Base-by-base conservation (phyloP, 2,888 invertebrate species). In the Eristalis intricaria region DNA sequence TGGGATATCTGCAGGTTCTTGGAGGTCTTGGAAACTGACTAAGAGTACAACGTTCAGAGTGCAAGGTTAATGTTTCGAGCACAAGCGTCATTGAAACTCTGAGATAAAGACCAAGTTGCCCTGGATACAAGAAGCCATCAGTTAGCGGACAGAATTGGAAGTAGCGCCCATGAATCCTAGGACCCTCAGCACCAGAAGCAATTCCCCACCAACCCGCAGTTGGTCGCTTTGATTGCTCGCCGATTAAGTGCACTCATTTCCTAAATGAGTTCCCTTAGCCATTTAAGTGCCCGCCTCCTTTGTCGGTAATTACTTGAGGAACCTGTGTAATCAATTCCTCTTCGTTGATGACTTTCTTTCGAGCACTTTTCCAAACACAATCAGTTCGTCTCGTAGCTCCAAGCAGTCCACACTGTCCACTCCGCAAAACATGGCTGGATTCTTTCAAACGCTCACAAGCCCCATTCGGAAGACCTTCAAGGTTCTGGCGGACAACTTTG, bases 401-500 rank as follows among this genome's bases (percentile, higher is more conserved):
- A 19, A 50, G 19, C 50, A 50, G 60, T 60, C 11, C 15, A 60
- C 11, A 60, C 60, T 15, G 4, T 26, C 13, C 5, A 11, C 13
- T 60, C 15, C 15, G 0, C 26, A 26, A 60, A 60, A 23, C 11
- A 60, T 23, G 23, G 15, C 11, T 13, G 2, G 26, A 60, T 3
- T 60, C 26, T 26, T 0, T 26, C 60, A 3, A 60, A 13, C 8
- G 19, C 50, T 50, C 2, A 5, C 1, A 32, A 50, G 64, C 29
- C 58, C 35, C 89, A 82, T 26, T 61, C 70, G 90, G 74, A 56
- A 95, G 94, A 66, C 94, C 93, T 79, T 94, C 92, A 0, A 96
- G 22, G 29, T 29, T 8, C 1, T 76, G 15, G 38, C 60, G 11
- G 66, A 66, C n/a, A 73, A 64, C 40, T 69, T 76, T 43, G 58